Evolutionary conservation across 2,797 vertebrate species (phyloP).

Genomic region (Scolopax rusticola): DNA sequence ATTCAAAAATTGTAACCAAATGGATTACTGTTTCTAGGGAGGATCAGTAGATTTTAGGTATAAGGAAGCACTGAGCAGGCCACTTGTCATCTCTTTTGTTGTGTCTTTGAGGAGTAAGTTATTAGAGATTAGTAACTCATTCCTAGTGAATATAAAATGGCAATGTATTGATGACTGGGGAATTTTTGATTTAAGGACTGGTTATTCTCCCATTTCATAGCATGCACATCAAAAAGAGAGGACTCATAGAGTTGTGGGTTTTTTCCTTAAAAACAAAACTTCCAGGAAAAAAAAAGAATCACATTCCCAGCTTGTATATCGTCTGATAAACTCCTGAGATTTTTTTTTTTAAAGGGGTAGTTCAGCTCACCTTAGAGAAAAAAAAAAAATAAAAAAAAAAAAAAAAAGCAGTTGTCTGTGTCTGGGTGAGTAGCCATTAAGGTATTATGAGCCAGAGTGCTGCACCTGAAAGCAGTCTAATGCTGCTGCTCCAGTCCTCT

Average conservation of each 20-base stretch:
- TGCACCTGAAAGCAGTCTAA: background rate
- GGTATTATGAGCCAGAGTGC: background rate
- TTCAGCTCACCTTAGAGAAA: background rate
- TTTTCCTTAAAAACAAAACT: background rate
- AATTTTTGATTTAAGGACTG: background rate
- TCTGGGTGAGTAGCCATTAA: background rate
- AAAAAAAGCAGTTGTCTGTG: accelerated
- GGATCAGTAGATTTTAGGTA: background rate
- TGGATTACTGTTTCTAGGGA: background rate
- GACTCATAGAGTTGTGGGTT: accelerated
- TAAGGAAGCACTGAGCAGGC: background rate
- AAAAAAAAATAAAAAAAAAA: background rate
- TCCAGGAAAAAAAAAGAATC: background rate
- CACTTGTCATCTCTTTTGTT: background rate
- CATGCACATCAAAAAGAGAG: background rate
- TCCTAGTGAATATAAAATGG: background rate
- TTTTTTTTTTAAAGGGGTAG: background rate
- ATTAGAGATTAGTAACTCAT: background rate
- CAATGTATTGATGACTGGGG: background rate
- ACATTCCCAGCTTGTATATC: accelerated
- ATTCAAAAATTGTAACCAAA: background rate
- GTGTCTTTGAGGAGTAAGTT: background rate
- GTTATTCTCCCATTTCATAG: background rate
- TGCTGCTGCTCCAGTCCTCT: background rate
- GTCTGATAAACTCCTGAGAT: background rate